These are phyloP conservation scores for Plutomurus gul DNA, from an alignment of 1,140 invertebrate genomes.

Conservation along the genomic window DNA sequence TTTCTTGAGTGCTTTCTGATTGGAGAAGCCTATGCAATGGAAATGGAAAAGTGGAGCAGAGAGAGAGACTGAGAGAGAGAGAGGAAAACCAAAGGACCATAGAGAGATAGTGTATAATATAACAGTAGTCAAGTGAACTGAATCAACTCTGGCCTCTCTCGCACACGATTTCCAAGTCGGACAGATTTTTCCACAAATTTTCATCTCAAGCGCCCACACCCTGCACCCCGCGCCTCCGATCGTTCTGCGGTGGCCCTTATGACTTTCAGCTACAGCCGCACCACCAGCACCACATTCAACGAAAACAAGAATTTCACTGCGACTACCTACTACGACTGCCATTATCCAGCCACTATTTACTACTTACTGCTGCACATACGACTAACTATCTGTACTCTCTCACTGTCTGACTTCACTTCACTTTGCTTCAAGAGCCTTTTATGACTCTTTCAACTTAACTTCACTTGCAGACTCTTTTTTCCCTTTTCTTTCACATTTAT, in stretches of 20 bases:
- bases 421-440: constrained; percentile 17
- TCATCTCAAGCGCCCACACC: not conserved
- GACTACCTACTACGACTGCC: no score
- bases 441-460: constrained; percentile 33
- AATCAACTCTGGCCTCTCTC: no score
- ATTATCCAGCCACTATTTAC: no score
- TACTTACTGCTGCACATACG: no score
- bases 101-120: not conserved
- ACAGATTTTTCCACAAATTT: constrained; percentile 15
- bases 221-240: not conserved
- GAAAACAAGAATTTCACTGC: no score
- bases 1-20: constrained; percentile 27
- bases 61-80: not conserved
- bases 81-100: not conserved
- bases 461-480: constrained; percentile 30
- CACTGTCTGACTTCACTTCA: not conserved
- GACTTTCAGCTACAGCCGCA: no score
- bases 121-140: no score
- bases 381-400: not conserved
- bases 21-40: constrained; percentile 7
- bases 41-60: not conserved
- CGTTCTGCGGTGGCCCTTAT: not conserved
- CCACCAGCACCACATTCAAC: no score
- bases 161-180: no score
- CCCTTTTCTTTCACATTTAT: constrained; percentile 11